Evolutionary conservation across 2,113 vertebrate genomes (phyloP).

Genomic region (Tapirus terrestris): DNA sequence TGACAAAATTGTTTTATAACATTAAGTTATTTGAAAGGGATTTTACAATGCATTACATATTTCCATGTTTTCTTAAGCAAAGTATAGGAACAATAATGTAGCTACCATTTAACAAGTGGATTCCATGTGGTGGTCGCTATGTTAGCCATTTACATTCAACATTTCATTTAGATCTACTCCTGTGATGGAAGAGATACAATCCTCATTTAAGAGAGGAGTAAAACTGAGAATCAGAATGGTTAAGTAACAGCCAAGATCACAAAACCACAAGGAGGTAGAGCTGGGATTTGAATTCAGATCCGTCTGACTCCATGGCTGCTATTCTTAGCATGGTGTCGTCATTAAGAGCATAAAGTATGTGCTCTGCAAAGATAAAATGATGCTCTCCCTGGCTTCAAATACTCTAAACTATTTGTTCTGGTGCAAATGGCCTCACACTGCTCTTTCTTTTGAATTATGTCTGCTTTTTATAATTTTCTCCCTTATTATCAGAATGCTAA

Average conservation of each 20-base stretch:
- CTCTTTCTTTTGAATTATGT: neutral
- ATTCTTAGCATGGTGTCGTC: neutral
- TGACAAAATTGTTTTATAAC: neutral
- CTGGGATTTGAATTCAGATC: neutral
- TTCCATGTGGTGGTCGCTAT: neutral
- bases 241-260: neutral
- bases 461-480: constrained; percentile 6
- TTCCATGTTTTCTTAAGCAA: neutral
- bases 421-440: neutral
- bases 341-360: neutral
- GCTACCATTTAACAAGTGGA: neutral
- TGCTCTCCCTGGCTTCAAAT: neutral
- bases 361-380: neutral
- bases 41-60: neutral
- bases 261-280: neutral
- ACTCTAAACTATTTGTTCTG: neutral
- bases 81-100: neutral
- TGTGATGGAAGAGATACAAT: neutral
- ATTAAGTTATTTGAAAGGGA: neutral
- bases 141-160: neutral
- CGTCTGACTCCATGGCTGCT: neutral
- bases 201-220: neutral
- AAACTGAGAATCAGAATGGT: neutral
- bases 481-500: neutral
- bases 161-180: neutral